Evolutionary conservation across 2,888 invertebrate species (phyloP), one percentile per base, ranked within the genome.

Genomic region (Dasypogon diadema): DNA sequence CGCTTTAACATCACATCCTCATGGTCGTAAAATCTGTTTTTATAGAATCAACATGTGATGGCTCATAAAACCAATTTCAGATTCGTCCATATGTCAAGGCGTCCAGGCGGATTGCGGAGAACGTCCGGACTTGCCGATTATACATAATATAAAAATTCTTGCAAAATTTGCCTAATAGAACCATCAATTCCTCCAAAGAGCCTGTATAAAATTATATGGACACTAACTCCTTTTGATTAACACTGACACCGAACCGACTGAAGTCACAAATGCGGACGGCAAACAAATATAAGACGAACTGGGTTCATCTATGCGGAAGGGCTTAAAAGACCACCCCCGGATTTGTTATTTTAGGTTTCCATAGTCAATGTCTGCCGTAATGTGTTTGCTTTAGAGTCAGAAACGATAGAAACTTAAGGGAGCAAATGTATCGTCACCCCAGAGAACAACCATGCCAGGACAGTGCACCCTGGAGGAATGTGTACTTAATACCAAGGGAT

Each of bases 131-230:
- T 10, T 12, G 2, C 42, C 42, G 42, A 42, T 42, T 42, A 12
- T 42, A n/a, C n/a, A n/a, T n/a, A n/a, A n/a, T n/a, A 6, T 6
- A 12, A 6, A 42, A 42, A 42, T 42, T 6, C 8, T 42, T n/a
- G n/a, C 42, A 42, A 42, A 42, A 42, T 42, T 42, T 42, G 42
- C 42, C n/a, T 42, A 42, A 42, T 42, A 42, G 42, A 42, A 42
- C 42, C 42, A 42, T 42, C 8, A 42, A 42, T 42, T 42, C n/a
- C 2, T 6, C 2, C 42, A 12, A 42, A 42, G n/a, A 6, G n/a
- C 42, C 42, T 6, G n/a, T 42, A 42, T 42, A 42, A 42, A 42
- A 42, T 42, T 42, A 42, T 42, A 42, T 12, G 42, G 42, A 12
- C 12, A n/a, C n/a, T 12, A 42, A 42, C 6, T 42, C 42, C 42